Evolutionary conservation across 2,888 invertebrate species (phyloP).

Genomic region (Stenolophus ochropezus): DNA sequence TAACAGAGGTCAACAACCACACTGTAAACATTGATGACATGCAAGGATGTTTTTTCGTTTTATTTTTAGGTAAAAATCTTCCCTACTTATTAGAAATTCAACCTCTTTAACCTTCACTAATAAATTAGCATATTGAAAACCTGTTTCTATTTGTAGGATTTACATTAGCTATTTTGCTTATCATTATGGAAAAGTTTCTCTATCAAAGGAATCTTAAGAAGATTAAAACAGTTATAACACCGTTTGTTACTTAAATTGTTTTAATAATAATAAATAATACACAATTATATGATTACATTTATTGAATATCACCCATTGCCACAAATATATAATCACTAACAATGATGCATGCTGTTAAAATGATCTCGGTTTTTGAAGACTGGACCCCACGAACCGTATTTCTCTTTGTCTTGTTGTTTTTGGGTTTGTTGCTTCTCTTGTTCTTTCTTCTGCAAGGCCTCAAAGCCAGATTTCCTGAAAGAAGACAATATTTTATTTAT

Average conservation of each 20-base stretch:
- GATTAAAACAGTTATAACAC: constrained; percentile 51
- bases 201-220: constrained; percentile 42
- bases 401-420: constrained; percentile 70
- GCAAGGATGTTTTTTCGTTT: constrained; percentile 93
- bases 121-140: too few relatives aligned
- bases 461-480: constrained; percentile 69
- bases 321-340: constrained; percentile 64
- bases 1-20: constrained; percentile 87
- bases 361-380: constrained; percentile 84
- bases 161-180: constrained; percentile 19
- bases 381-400: constrained; percentile 81
- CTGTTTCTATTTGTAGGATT: constrained; percentile 50
- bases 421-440: constrained; percentile 68
- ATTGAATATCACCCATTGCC: constrained; percentile 59
- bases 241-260: constrained; percentile 48
- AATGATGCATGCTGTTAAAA: constrained; percentile 83
- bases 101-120: constrained; percentile 22
- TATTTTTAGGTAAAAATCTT: constrained; percentile 81
- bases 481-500: too few relatives aligned
- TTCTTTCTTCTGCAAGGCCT: constrained; percentile 70
- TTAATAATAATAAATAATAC: constrained; percentile 45
- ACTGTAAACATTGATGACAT: constrained; percentile 92
- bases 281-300: constrained; percentile 47
- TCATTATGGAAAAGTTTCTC: constrained; percentile 41
- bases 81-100: background rate